A percentile compares a stretch with the other conserved stretches of the same genome.
These are phyloP conservation scores for Darevskia nairensis DNA, from an alignment of 2,797 vertebrate species.

Conservation along the genomic window DNA sequence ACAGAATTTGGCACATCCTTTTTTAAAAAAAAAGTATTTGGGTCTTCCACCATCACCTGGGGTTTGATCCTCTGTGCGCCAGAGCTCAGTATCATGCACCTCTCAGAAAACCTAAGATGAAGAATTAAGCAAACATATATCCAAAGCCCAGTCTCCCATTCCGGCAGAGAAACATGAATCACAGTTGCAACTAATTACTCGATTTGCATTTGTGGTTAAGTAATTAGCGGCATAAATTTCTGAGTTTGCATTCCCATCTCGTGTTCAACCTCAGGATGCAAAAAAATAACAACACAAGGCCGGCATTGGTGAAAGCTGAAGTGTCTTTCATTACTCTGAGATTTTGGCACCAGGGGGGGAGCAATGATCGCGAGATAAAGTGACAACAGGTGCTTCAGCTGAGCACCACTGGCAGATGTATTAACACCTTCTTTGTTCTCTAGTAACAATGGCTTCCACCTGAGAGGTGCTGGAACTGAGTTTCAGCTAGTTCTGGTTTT, in stretches of 20 bases:
- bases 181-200: conserved; percentile 14
- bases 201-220: conserved; percentile 28
- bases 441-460: too few species aligned
- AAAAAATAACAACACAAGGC: not conserved
- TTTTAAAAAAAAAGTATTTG: not conserved
- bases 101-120: not conserved
- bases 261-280: not conserved
- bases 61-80: not conserved
- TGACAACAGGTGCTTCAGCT: not conserved
- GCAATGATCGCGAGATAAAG: not conserved
- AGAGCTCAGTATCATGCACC: not conserved
- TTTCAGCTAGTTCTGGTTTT: too few species aligned
- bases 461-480: too few species aligned
- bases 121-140: not conserved
- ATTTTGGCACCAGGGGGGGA: not conserved
- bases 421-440: too few species aligned
- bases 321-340: not conserved
- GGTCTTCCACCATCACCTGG: not conserved
- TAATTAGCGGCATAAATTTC: conserved; percentile 6
- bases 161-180: conserved; percentile 6
- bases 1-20: not conserved
- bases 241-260: not conserved
- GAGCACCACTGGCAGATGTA: not conserved
- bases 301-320: not conserved
- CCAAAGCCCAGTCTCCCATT: not conserved